A percentile compares a stretch with the other conserved stretches of the same genome.
Evolutionary conservation across 2,113 vertebrate species (phyloP).

Genomic region (Rostratula benghalensis): DNA sequence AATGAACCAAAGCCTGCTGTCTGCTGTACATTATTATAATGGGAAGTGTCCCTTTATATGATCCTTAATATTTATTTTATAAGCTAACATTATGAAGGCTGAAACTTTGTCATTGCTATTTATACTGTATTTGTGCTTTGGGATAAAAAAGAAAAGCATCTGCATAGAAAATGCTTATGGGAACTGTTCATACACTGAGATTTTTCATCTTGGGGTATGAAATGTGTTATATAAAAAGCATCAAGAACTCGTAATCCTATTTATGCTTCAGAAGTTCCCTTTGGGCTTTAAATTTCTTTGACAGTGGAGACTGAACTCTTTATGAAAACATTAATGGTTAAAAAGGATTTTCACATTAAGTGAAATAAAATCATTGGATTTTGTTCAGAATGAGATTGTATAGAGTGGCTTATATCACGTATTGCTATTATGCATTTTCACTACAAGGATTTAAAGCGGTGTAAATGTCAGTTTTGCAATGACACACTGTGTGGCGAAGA

Average conservation of each 20-base stretch:
- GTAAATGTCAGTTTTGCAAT: background rate
- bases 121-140: conserved; percentile 42
- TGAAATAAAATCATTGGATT: background rate
- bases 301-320: background rate
- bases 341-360: conserved; percentile 17
- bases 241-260: conserved; percentile 55
- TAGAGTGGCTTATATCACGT: background rate
- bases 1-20: background rate
- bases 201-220: conserved; percentile 31
- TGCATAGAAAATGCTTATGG: conserved; percentile 35
- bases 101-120: conserved; percentile 41
- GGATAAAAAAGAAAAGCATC: conserved; percentile 16
- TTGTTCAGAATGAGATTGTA: conserved; percentile 3
- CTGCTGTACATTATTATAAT: conserved; percentile 10
- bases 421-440: background rate
- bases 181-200: background rate
- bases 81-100: conserved; percentile 18
- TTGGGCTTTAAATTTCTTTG: conserved; percentile 16
- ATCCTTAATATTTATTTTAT: conserved; percentile 55
- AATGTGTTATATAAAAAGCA: conserved; percentile 3
- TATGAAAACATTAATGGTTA: conserved; percentile 29
- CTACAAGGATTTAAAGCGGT: background rate
- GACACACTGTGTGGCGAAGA: background rate
- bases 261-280: conserved; percentile 48
- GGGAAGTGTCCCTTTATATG: background rate